phyloP scores from a whole-genome alignment of 2,888 invertebrate genomes.

The Mythimna pallens region DNA sequence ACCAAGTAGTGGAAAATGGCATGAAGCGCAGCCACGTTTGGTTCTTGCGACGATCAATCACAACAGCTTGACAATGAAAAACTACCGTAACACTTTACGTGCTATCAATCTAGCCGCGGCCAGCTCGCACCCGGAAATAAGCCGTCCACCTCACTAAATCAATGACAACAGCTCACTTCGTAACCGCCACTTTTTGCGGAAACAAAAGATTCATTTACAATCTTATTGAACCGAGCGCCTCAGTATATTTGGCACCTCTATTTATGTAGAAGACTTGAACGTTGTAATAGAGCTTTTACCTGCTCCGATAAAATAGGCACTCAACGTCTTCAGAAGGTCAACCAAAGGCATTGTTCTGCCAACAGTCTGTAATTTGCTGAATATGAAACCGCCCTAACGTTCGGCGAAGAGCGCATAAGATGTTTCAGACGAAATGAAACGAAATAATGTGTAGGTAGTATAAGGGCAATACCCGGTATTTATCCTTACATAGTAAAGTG shows the following conservation, averaged over 20 bases:
- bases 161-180: constrained; percentile 50
- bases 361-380: constrained; percentile 40
- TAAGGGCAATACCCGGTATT: constrained; percentile 27
- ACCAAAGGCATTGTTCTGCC: constrained; percentile 41
- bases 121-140: constrained; percentile 44
- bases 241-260: constrained; percentile 2
- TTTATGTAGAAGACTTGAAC: constrained; percentile 24
- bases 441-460: constrained; percentile 9
- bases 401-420: constrained; percentile 25
- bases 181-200: constrained; percentile 27
- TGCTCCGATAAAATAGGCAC: constrained; percentile 26
- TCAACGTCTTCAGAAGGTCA: constrained; percentile 38
- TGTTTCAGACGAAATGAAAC: constrained; percentile 26
- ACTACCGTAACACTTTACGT: constrained; percentile 45
- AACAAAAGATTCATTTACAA: constrained; percentile 35
- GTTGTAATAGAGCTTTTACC: constrained; percentile 36
- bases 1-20: constrained; percentile 28
- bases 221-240: constrained; percentile 20
- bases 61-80: constrained; percentile 59
- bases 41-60: constrained; percentile 56
- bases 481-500: constrained; percentile 17
- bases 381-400: constrained; percentile 26
- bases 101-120: constrained; percentile 52
- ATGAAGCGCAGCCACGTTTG: constrained; percentile 28
- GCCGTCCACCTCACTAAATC: constrained; percentile 56